Conservation (phyloP, 2,797 vertebrate species). For the Naso thynnoides region DNA sequence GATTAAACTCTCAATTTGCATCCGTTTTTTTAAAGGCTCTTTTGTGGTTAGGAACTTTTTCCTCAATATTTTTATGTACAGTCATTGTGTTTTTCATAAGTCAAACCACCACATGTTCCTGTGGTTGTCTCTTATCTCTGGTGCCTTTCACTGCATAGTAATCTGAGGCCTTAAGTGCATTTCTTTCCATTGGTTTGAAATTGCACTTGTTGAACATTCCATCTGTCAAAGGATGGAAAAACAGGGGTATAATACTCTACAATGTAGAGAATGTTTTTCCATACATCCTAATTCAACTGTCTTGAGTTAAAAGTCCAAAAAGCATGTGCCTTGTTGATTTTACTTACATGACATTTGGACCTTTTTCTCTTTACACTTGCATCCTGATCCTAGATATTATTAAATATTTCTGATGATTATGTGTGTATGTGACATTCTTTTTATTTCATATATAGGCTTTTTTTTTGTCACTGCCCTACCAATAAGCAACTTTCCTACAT, state of each 20-base stretch:
- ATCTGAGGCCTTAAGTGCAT: constrained; percentile 39
- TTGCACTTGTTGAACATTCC: constrained; percentile 21
- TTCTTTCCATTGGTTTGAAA: constrained; percentile 4
- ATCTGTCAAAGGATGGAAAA: background rate
- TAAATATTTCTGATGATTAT: constrained; percentile 44
- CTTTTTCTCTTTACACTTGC: constrained; percentile 5
- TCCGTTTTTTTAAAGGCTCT: background rate
- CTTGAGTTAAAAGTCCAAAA: constrained; percentile 7
- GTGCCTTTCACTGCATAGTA: background rate
- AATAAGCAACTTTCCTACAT: background rate
- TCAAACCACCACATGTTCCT: background rate
- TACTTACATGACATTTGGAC: constrained; percentile 5
- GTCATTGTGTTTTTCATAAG: background rate
- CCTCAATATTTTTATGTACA: background rate
- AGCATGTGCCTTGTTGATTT: background rate
- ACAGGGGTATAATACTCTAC: constrained; percentile 16
- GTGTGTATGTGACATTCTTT: background rate
- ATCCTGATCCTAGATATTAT: constrained; percentile 12
- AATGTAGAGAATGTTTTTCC: background rate
- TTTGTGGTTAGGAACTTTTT: background rate
- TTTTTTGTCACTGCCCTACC: no score
- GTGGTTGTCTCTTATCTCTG: background rate
- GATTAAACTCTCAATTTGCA: constrained; percentile 6
- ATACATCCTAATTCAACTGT: background rate
- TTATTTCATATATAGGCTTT: background rate